These are phyloP conservation scores for Pteropus rufus DNA, from an alignment of 2,797 vertebrate genomes.

Conservation along the genomic window DNA sequence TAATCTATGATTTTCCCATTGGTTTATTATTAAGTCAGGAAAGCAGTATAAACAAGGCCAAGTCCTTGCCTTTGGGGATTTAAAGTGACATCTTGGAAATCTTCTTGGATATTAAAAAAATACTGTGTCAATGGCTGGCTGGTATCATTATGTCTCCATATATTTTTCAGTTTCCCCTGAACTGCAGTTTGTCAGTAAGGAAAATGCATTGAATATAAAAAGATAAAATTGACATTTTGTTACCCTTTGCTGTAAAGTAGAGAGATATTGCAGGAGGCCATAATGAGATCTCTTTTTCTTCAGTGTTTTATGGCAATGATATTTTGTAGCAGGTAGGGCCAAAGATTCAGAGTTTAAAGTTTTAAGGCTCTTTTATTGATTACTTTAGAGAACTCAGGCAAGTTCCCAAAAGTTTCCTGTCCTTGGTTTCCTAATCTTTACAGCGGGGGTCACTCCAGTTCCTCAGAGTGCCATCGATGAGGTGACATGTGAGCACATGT, in stretches of 20 bases:
- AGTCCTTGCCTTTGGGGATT: neutral
- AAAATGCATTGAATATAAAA: neutral
- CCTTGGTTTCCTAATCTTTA: neutral
- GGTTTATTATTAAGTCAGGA: neutral
- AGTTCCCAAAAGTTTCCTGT: neutral
- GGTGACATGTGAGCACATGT: neutral
- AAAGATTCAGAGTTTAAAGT: neutral
- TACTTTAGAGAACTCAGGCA: neutral
- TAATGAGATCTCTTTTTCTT: neutral
- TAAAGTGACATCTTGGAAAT: neutral
- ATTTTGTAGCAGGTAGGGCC: neutral
- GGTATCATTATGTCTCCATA: neutral
- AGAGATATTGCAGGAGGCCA: neutral
- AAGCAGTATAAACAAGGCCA: neutral
- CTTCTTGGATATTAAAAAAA: neutral
- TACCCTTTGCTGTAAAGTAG: neutral
- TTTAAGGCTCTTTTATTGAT: neutral
- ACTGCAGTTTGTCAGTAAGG: neutral
- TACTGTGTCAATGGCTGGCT: neutral
- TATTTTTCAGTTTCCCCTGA: neutral
- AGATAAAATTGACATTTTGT: neutral
- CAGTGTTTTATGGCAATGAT: neutral
- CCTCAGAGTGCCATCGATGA: neutral
- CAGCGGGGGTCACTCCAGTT: neutral
- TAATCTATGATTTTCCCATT: neutral